Base-by-base conservation (phyloP, 2,888 invertebrate species). In the Tetheella fluctuosa region DNA sequence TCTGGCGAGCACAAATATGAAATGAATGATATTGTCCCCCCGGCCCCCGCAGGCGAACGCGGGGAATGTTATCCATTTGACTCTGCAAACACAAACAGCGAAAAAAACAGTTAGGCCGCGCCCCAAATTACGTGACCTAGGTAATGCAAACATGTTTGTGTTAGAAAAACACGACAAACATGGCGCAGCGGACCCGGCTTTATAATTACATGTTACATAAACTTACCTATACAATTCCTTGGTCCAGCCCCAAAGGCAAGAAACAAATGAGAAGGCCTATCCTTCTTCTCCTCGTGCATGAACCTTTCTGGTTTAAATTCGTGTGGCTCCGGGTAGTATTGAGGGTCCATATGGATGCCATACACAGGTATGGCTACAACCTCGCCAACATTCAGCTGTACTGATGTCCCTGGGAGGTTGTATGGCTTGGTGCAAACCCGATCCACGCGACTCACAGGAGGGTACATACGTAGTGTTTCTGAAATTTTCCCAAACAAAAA, bases 401-500 rank as follows among this genome's bases (percentile, higher is more conserved):
- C 70, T 1, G 88, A 79, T 0, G 90, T 89, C 0, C 91, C 93
- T 0, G 94, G 94, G 1, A 95, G 66, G 2, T 76, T 85, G 74
- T 94, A 95, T 1, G 92, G 86, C 69, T 94, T 94, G 0, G 93
- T 93, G 65, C 94, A 94, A 0, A 86, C 75, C 59, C 95, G 85
- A 62, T 94, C 94, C 1, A 95, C 80, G 28, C 93, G 81, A 2
- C 93, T 85, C 5, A 94, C 87, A 0, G 95, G 94, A 0, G 95
- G 95, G 77, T 94, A 94, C 70, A 94, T 80, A 23, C 95, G 89
- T 52, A 95, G 80, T 0, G 94, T 94, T 88, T 95, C 95, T 93
- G 85, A 20, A 85, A 90, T 64, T 54, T 30, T 15, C 48, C 52
- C 13, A 52, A 48, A 57, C 23, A 17, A 25, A 37, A 54, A 10